Evolutionary conservation across 2,888 invertebrate genomes (phyloP).

Genomic region (Ochropleura leucogaster): DNA sequence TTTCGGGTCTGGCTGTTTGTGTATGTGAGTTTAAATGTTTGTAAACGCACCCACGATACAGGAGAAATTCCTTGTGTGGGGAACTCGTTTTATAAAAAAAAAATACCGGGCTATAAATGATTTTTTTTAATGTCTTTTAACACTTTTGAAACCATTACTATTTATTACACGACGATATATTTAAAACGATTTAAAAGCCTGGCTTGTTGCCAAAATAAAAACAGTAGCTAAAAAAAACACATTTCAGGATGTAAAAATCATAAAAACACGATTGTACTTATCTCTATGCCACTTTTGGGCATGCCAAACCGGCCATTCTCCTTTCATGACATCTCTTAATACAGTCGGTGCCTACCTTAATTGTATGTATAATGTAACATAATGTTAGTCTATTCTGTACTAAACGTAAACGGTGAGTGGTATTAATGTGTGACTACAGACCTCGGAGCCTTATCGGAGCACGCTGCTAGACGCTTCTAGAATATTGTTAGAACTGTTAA

Average conservation of each 20-base stretch:
- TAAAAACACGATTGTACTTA: background rate
- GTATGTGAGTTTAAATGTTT: no score
- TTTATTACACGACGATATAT: background rate
- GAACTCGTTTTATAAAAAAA: no score
- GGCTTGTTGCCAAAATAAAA: slow-evolving; percentile 4
- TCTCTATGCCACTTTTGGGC: slow-evolving; percentile 6
- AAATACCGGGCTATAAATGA: no score
- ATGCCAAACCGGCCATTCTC: background rate
- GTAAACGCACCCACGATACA: no score
- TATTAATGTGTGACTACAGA: slow-evolving; percentile 39
- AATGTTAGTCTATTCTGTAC: slow-evolving; percentile 20
- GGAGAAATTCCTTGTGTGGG: no score
- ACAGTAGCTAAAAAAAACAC: background rate
- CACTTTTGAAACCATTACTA: background rate
- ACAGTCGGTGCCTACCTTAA: slow-evolving; percentile 15
- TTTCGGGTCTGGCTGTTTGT: no score
- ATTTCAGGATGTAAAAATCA: background rate
- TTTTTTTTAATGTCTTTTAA: no score
- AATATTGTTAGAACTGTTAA: no score
- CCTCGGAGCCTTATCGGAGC: background rate
- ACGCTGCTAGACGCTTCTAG: background rate
- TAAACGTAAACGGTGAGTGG: slow-evolving; percentile 44
- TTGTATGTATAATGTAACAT: slow-evolving; percentile 29
- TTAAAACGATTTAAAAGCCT: slow-evolving; percentile 4
- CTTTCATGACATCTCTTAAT: slow-evolving; percentile 1